A percentile compares a stretch with the other conserved stretches of the same genome.
Conservation (phyloP, 2,113 vertebrate genomes). For the Dicrurus megarhynchus region DNA sequence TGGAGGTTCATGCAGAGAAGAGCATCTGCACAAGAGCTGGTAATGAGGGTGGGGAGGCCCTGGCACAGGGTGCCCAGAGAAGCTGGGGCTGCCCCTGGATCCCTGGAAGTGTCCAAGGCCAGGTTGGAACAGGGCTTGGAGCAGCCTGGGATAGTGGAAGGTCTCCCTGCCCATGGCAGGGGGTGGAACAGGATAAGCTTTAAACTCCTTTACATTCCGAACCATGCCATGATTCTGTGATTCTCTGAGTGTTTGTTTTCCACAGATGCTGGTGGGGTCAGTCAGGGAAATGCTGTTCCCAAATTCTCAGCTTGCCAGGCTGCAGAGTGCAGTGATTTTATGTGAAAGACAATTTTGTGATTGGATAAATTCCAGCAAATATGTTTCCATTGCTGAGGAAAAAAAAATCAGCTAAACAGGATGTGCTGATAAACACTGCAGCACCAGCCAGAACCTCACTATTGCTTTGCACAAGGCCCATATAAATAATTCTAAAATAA, state of each 20-base stretch:
- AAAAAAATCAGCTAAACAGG: background rate
- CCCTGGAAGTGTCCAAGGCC: background rate
- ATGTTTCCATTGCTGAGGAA: background rate
- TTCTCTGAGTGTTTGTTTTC: background rate
- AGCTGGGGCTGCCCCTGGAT: background rate
- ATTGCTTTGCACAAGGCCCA: background rate
- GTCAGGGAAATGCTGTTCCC: background rate
- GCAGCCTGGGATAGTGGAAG: rapidly evolving
- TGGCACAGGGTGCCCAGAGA: background rate
- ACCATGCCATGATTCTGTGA: background rate
- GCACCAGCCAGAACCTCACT: background rate
- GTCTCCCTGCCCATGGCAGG: background rate
- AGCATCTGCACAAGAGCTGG: background rate
- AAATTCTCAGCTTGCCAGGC: background rate
- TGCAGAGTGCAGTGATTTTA: background rate
- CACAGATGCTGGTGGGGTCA: background rate
- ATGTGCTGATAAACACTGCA: background rate
- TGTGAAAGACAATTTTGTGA: background rate
- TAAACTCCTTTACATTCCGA: background rate
- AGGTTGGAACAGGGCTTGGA: rapidly evolving
- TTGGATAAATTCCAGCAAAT: background rate
- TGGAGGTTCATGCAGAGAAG: background rate
- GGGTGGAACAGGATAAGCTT: no score
- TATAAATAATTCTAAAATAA: background rate
- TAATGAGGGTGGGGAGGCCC: rapidly evolving